These are phyloP conservation scores for Ammodytes dubius DNA, from an alignment of 2,113 vertebrate species.

Conservation along the genomic window DNA sequence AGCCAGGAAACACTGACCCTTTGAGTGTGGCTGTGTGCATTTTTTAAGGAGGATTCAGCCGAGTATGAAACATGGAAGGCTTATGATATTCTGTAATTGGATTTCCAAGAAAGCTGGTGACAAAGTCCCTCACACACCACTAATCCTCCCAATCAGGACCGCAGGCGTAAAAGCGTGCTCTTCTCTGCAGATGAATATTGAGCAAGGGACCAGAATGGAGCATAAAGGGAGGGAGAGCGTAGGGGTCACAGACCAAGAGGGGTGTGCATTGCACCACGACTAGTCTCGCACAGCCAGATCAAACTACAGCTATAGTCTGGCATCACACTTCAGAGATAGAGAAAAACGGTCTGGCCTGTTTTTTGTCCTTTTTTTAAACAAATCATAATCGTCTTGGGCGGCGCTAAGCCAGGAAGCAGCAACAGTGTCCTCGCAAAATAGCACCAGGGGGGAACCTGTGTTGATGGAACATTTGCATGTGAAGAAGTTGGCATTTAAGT, in stretches of 20 bases:
- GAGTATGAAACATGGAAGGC: constrained; percentile 84
- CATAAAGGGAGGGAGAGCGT: constrained; percentile 30
- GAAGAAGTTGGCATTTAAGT: too few relatives aligned
- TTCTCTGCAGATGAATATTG: constrained; percentile 67
- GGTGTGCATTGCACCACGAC: constrained; percentile 16
- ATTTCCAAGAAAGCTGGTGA: constrained; percentile 87
- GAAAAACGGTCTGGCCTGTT: too few relatives aligned
- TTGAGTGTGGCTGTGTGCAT: constrained; percentile 60
- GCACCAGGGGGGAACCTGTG: too few relatives aligned
- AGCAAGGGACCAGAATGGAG: constrained; percentile 44
- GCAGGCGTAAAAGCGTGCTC: constrained; percentile 65
- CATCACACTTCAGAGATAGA: too few relatives aligned
- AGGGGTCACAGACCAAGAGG: constrained; percentile 31
- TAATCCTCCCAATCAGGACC: constrained; percentile 86
- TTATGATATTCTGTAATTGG: constrained; percentile 88
- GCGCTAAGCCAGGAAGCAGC: too few relatives aligned
- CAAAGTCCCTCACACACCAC: constrained; percentile 84
- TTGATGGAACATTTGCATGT: too few relatives aligned
- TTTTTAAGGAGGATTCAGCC: constrained; percentile 76
- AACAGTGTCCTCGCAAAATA: too few relatives aligned
- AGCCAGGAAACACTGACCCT: constrained; percentile 66
- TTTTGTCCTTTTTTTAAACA: too few relatives aligned
- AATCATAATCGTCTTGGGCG: too few relatives aligned
- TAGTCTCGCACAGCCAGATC: too few relatives aligned
- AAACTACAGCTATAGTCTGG: too few relatives aligned